Evolutionary conservation across 64 coral and sea anemone genomes (phyloP), one percentile per base, ranked within the genome.

Genomic region (Actinia equina): DNA sequence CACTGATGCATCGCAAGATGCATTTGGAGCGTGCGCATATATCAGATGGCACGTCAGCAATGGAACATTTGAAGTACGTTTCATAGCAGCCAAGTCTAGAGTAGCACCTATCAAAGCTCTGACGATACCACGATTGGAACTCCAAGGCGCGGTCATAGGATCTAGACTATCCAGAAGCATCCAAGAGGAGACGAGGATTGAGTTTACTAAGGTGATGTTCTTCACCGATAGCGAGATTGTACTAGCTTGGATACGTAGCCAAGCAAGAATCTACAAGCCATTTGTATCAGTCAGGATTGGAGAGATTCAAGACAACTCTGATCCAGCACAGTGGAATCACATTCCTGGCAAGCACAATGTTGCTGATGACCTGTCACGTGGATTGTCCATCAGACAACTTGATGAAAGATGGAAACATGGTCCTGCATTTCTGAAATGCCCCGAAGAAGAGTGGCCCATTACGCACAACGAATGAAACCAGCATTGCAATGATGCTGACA

Each of bases 71-170:
- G 59, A 79, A 82, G 90, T 91, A 8, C 78, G 77, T 22, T 69
- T 92, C 13, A 23, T 87, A 30, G 90, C 90, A 58, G 90, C 90
- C 13, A 92, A 87, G 46, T 92, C 90, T 7, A 52, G 85, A 86
- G 90, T 92, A 14, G 90, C 85, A 42, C 90, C 78, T 14, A 41
- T 92, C 2, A 87, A 92, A n/a, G 85, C 77, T 18, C 62, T 87
- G 19, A 87, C 80, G 10, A 83, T 89, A 42, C 88, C 88, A 51
- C 77, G 79, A 6, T 26, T 89, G 59, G 88, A 89, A 13, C 88
- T 89, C 17, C 88, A 89, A 89, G 88, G 55, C 37, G 88, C 78
- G 15, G 88, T 89, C 11, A 22, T 89, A 37, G 88, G 55, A 5
- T 45, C 54, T 8, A 79, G 77, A 37, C 30, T 37, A 37, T 37